Evolutionary conservation across 1,140 invertebrate species (phyloP).

Genomic region (Paraescarpia echinospica): DNA sequence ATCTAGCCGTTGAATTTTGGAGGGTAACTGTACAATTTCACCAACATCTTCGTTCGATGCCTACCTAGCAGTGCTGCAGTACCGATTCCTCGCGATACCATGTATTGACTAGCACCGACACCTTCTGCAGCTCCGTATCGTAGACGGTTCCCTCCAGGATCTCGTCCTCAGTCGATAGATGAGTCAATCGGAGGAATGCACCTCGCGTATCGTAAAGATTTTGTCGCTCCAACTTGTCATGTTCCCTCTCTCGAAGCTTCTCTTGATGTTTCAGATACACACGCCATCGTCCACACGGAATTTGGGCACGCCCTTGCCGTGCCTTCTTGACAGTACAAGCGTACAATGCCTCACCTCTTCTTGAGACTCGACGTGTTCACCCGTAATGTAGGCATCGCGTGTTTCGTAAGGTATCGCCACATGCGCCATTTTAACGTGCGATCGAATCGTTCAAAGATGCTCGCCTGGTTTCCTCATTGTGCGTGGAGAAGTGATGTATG

Average conservation of each 20-base stretch:
- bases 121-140: constrained; percentile 25
- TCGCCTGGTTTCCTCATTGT: too few species aligned
- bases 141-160: constrained; percentile 30
- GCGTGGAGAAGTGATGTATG: too few species aligned
- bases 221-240: constrained; percentile 27
- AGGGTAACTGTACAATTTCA: not conserved
- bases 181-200: not conserved
- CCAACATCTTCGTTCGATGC: not conserved
- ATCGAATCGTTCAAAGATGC: too few species aligned
- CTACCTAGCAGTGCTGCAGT: not conserved
- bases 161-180: constrained; percentile 28
- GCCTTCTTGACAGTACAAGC: too few species aligned
- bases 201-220: constrained; percentile 28
- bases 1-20: not conserved
- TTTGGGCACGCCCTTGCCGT: constrained; percentile 56
- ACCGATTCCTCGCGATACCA: not conserved
- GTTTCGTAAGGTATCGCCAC: constrained; percentile 56
- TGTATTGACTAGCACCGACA: not conserved
- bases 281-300: constrained; percentile 48
- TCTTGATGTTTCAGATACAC: constrained; percentile 54
- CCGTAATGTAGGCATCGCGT: too few species aligned
- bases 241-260: constrained; percentile 43
- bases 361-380: too few species aligned
- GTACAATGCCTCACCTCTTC: too few species aligned
- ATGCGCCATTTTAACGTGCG: constrained; percentile 57